Percentiles rank a stretch among this genome's conserved stretches.
Conservation (phyloP, 2,113 vertebrate species). For the Brienomyrus longianalis region DNA sequence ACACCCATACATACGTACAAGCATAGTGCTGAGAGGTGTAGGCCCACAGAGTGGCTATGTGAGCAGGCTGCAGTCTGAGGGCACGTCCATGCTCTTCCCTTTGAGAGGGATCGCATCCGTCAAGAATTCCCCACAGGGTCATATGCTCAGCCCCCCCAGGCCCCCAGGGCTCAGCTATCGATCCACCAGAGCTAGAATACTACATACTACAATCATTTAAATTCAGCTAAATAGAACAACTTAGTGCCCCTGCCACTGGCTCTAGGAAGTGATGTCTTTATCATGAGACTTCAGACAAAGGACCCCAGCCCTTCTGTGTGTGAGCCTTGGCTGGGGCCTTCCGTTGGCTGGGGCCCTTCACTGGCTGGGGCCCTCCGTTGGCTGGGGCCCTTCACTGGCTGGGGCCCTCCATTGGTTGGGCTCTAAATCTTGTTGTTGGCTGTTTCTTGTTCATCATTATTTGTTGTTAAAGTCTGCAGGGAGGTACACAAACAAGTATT, state of each 20-base stretch:
- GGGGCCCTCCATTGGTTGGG: not conserved
- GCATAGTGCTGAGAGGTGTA: not conserved
- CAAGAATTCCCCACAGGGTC: not conserved
- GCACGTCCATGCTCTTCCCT: not conserved
- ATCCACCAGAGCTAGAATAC: slow-evolving; percentile 21
- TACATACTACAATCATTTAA: slow-evolving; percentile 26
- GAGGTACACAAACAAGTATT: not conserved
- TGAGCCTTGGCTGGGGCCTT: not conserved
- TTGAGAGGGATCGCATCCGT: not conserved
- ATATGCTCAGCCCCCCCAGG: slow-evolving; percentile 24
- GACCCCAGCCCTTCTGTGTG: not conserved
- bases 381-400: too few relatives aligned
- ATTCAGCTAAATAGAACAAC: slow-evolving; percentile 23
- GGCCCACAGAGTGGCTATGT: not conserved
- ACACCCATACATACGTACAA: not conserved
- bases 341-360: too few relatives aligned
- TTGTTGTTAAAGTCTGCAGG: not conserved
- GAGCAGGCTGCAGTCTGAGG: not conserved
- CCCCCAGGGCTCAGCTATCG: slow-evolving; percentile 31
- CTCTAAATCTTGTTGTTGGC: not conserved
- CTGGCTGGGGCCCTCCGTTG: too few relatives aligned
- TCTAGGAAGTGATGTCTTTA: slow-evolving; percentile 24
- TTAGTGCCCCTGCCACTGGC: slow-evolving; percentile 2
- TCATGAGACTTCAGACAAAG: slow-evolving; percentile 16
- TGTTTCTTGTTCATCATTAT: not conserved